A percentile compares a stretch with the other conserved stretches of the same genome.
These are phyloP conservation scores for Amphiprion percula DNA, from an alignment of 2,113 vertebrate genomes.

Conservation along the genomic window DNA sequence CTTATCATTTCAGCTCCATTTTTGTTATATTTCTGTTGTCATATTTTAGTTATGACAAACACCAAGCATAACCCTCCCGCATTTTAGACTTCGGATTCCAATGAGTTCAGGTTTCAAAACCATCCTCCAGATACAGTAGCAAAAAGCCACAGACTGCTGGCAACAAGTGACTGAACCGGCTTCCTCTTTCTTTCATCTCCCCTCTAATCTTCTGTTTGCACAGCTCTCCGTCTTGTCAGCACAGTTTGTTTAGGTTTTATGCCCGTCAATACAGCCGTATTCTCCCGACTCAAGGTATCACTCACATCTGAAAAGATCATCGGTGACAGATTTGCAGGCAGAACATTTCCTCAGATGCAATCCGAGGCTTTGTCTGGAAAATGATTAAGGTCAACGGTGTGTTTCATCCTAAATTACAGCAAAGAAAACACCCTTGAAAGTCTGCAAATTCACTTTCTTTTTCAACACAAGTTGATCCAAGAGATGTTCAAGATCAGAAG, in stretches of 20 bases:
- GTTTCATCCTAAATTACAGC: slow-evolving; percentile 41
- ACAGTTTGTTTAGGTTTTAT: slow-evolving; percentile 84
- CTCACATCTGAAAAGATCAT: slow-evolving; percentile 71
- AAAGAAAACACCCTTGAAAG: slow-evolving; percentile 52
- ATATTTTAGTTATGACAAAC: too few relatives aligned
- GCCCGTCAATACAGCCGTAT: slow-evolving; percentile 68
- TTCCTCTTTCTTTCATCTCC: slow-evolving; percentile 83
- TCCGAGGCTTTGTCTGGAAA: slow-evolving; percentile 73
- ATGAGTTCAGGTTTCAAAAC: slow-evolving; percentile 13
- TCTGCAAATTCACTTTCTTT: slow-evolving; percentile 45
- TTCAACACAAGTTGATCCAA: slow-evolving; percentile 40
- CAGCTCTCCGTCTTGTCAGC: slow-evolving; percentile 83
- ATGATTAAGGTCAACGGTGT: slow-evolving; percentile 68
- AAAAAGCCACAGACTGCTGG: slow-evolving; percentile 51
- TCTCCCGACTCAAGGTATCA: slow-evolving; percentile 59
- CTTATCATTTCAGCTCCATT: too few relatives aligned
- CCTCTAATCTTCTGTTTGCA: slow-evolving; percentile 85
- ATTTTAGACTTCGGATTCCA: not conserved
- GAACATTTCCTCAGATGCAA: slow-evolving; percentile 60
- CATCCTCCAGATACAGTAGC: slow-evolving; percentile 42
- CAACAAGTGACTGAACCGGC: slow-evolving; percentile 53
- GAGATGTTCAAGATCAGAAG: slow-evolving; percentile 9
- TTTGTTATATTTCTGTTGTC: too few relatives aligned
- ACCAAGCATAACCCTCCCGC: too few relatives aligned
- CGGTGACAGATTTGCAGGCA: slow-evolving; percentile 76